Conservation (phyloP, 1,140 invertebrate species). For the Ptiloglossa arizonensis region DNA sequence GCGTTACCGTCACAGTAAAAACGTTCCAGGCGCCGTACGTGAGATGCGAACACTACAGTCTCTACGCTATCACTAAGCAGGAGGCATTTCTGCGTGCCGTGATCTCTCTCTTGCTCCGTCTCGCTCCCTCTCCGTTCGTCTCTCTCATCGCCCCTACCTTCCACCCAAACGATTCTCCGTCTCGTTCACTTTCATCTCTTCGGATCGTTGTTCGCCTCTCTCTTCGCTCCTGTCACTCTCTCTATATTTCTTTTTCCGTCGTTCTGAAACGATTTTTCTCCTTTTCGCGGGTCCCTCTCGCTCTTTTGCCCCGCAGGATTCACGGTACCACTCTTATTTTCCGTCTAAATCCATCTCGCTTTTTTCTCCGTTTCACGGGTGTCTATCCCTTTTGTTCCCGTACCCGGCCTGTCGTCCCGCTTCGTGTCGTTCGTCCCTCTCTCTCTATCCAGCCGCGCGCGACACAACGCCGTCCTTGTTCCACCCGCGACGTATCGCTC, state of each 20-base stretch:
- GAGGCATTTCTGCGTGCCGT: constrained; percentile 70
- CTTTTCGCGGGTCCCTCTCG: neutral
- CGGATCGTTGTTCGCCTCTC: neutral
- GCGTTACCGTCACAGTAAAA: constrained; percentile 25
- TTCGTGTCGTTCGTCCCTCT: neutral
- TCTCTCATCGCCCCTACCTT: neutral
- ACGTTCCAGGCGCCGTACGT: constrained; percentile 47
- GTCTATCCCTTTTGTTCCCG: neutral
- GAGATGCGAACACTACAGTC: constrained; percentile 77
- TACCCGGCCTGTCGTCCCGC: neutral
- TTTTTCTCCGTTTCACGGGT: neutral
- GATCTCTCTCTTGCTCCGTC: constrained; percentile 50
- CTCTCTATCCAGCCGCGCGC: neutral
- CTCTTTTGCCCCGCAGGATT: neutral
- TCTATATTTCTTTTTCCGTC: neutral
- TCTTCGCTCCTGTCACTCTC: neutral
- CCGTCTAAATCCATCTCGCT: constrained; percentile 9
- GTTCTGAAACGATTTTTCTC: neutral
- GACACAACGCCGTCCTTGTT: neutral
- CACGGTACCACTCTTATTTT: neutral
- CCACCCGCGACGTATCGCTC: neutral
- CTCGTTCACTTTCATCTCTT: neutral
- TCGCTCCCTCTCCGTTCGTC: constrained; percentile 25
- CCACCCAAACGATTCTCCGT: neutral
- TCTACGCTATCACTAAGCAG: constrained; percentile 80